Percentiles rank a stretch among this genome's conserved stretches.
These are phyloP conservation scores for Cynoglossus semilaevis DNA, from an alignment of 2,113 vertebrate genomes.

Conservation along the genomic window DNA sequence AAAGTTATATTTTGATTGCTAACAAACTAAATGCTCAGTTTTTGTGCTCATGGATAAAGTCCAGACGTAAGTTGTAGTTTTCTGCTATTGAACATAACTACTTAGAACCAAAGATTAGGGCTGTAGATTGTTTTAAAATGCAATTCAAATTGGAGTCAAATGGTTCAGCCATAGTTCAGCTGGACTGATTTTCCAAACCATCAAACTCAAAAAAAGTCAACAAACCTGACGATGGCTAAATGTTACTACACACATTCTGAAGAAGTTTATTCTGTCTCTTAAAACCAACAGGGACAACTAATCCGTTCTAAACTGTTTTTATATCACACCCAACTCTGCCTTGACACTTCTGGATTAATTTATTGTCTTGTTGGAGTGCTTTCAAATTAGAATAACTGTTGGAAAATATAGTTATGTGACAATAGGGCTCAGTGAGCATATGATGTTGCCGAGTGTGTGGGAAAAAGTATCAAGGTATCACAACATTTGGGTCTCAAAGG, in stretches of 20 bases:
- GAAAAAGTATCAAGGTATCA: too few relatives aligned
- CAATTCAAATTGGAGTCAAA: background rate
- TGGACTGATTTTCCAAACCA: constrained; percentile 18
- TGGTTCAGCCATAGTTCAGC: constrained; percentile 1
- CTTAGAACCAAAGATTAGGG: too few relatives aligned
- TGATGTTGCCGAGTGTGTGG: too few relatives aligned
- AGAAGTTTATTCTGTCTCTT: constrained; percentile 35
- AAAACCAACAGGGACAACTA: constrained; percentile 19
- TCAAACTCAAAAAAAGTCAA: constrained; percentile 26
- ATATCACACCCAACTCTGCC: background rate
- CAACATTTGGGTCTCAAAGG: too few relatives aligned
- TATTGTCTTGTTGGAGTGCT: background rate
- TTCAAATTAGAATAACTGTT: background rate
- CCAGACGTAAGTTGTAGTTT: too few relatives aligned
- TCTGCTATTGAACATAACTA: too few relatives aligned
- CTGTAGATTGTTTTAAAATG: too few relatives aligned
- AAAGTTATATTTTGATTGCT: too few relatives aligned
- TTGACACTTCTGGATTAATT: background rate
- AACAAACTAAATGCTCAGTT: too few relatives aligned
- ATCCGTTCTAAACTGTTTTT: constrained; percentile 18
- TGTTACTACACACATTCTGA: constrained; percentile 2
- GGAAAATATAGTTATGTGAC: too few relatives aligned
- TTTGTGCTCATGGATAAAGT: too few relatives aligned
- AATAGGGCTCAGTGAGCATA: too few relatives aligned
- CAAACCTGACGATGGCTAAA: constrained; percentile 13